These are phyloP conservation scores for Euproctis similis DNA, from an alignment of 2,888 invertebrate species.

Conservation along the genomic window DNA sequence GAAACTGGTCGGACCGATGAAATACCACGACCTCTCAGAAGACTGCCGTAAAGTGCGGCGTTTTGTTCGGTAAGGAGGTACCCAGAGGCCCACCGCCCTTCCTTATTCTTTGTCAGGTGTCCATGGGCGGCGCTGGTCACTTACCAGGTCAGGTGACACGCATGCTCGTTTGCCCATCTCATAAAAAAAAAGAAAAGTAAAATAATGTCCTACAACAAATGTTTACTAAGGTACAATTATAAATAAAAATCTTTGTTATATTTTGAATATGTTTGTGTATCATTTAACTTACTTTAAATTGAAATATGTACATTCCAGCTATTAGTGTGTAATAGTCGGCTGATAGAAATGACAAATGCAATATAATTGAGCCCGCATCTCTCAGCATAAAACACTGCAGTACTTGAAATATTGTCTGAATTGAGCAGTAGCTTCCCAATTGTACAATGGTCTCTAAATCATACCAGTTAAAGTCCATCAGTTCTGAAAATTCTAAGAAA, in stretches of 20 bases:
- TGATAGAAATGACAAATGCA: constrained; percentile 87
- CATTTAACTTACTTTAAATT: constrained; percentile 80
- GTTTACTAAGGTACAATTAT: background rate
- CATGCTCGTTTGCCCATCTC: too few relatives aligned
- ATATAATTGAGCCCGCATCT: constrained; percentile 86
- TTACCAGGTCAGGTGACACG: too few relatives aligned
- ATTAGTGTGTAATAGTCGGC: constrained; percentile 90
- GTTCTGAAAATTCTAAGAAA: constrained; percentile 82
- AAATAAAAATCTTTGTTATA: background rate
- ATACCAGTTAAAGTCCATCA: constrained; percentile 81
- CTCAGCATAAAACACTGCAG: constrained; percentile 84
- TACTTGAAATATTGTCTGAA: constrained; percentile 85
- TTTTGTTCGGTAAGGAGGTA: too few relatives aligned
- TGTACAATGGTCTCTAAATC: constrained; percentile 79
- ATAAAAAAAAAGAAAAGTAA: too few relatives aligned
- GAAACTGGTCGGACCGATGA: too few relatives aligned
- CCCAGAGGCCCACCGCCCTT: too few relatives aligned
- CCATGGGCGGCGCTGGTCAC: too few relatives aligned
- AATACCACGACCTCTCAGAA: too few relatives aligned
- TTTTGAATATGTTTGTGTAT: too few relatives aligned
- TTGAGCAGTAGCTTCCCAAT: constrained; percentile 78
- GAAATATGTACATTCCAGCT: constrained; percentile 85
- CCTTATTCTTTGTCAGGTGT: too few relatives aligned
- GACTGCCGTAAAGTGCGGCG: too few relatives aligned
- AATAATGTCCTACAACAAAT: too few relatives aligned